These are phyloP conservation scores for Tympanoctomys barrerae DNA, from an alignment of 2,797 vertebrate species.

Conservation along the genomic window DNA sequence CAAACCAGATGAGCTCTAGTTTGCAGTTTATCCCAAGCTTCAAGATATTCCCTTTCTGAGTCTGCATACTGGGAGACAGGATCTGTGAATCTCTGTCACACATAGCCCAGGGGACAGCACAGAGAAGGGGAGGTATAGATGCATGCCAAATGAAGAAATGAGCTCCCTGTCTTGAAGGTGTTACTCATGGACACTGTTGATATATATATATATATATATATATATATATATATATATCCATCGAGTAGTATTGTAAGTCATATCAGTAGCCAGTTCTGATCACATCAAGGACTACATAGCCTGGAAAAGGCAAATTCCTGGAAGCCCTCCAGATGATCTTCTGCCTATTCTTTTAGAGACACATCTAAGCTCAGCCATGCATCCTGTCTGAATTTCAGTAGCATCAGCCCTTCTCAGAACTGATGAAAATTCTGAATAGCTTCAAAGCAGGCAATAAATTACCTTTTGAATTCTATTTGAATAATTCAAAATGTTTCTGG, in stretches of 20 bases:
- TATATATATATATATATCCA: too few species aligned
- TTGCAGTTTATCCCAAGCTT: not conserved
- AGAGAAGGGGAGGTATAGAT: not conserved
- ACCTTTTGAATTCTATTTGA: not conserved
- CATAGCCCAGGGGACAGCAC: not conserved
- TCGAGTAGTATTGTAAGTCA: not conserved
- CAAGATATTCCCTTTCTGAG: not conserved
- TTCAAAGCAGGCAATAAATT: not conserved
- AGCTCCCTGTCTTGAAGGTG: not conserved
- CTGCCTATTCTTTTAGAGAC: not conserved
- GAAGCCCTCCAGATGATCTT: not conserved
- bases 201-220: too few species aligned
- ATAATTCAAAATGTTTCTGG: not conserved
- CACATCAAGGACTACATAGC: not conserved
- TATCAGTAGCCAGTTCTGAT: not conserved
- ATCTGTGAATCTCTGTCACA: not conserved
- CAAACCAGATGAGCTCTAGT: not conserved
- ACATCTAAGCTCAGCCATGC: not conserved
- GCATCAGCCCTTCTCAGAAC: not conserved
- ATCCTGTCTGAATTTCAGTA: slow-evolving; percentile 32
- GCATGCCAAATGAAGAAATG: not conserved
- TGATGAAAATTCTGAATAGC: not conserved
- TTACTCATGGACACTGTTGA: not conserved
- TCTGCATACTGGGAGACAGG: not conserved
- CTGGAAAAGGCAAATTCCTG: not conserved